Evolutionary conservation across 1,140 invertebrate genomes (phyloP), one percentile per base, ranked within the genome.

Genomic region (Drosophila setifemur): DNA sequence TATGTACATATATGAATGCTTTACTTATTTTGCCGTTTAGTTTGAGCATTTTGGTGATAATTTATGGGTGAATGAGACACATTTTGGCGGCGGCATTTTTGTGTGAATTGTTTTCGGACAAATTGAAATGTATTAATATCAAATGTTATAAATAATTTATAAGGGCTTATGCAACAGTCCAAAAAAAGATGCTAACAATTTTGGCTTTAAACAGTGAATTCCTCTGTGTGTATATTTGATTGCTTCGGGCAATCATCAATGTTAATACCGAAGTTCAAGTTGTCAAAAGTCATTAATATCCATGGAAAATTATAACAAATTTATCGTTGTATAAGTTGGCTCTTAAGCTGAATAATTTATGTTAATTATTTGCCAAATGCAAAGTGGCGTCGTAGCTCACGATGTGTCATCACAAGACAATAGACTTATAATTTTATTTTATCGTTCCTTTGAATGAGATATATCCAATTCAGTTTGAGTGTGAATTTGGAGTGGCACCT

Each of bases 71-170:
- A 48, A 54, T 28, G 60, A 55, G 58, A 48, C 26, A 44, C 58
- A 64, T 54, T 19, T 28, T 14, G 45, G 57, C 50, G 66, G 54
- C 75, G 79, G 71, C 52, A 54, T 71, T 67, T 70, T 57, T 77
- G 31, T 67, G 47, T 55, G 60, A 78, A 53, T 74, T 54, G 28
- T 52, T 66, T 70, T 66, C 39, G 35, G 81, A 85, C 79, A 85
- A 85, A 85, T 85, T 85, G 81, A 86, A 86, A 85, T 85, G 79
- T 86, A 77, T 86, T 85, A 68, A 79, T 85, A 72, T 40, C 16
- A 71, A 67, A 58, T 50, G 58, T 12, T 61, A 43, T 83, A 64
- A 52, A 85, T 83, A 79, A 85, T 79, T 79, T 61, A 85, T 68
- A 52, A 47, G 45, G 28, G 28, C 43, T 69, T 55, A 61, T 35